These are phyloP conservation scores for Chinchilla lanigera DNA, from an alignment of 2,113 vertebrate genomes.

Conservation along the genomic window DNA sequence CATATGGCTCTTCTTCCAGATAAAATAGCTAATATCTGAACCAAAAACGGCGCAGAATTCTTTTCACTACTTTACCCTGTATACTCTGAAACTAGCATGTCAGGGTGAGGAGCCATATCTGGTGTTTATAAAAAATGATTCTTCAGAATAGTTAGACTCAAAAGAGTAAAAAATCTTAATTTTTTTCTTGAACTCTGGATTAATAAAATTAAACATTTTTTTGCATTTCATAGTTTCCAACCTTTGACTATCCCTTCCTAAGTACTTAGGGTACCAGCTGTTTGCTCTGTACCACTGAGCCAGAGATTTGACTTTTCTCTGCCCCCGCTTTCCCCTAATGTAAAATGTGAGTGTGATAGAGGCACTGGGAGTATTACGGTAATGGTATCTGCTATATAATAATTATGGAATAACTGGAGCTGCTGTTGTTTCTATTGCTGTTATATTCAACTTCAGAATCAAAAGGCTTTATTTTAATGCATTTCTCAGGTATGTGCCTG, in stretches of 20 bases:
- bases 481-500: constrained; percentile 87
- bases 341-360: neutral
- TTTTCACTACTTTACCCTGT: neutral
- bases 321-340: neutral
- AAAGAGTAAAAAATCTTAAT: neutral
- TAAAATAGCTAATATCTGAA: neutral
- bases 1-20: neutral
- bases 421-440: too few species aligned
- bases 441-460: neutral
- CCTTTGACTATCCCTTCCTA: neutral
- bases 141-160: neutral
- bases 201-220: neutral
- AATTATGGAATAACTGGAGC: neutral
- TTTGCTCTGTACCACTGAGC: neutral
- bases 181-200: neutral
- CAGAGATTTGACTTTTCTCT: neutral
- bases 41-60: neutral
- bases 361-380: neutral
- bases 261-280: neutral
- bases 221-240: neutral
- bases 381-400: neutral
- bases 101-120: neutral
- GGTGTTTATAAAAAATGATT: neutral
- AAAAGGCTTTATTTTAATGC: neutral
- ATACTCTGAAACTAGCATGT: neutral